Conservation (phyloP, 2,888 invertebrate genomes). For the Thumatha senex region DNA sequence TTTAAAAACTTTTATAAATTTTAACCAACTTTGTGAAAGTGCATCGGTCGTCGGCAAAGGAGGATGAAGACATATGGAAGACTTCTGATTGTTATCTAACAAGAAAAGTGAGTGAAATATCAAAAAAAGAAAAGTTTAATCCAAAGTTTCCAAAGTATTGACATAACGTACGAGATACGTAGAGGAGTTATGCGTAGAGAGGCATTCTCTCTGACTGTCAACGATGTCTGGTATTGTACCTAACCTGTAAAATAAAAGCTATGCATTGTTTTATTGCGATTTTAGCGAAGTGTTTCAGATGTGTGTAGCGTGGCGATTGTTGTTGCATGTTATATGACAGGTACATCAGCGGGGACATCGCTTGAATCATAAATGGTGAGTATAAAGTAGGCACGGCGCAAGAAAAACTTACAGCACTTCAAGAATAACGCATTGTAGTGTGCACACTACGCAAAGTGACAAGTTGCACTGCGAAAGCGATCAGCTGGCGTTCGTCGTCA, state of each 20-base stretch:
- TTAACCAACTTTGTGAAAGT: slow-evolving; percentile 54
- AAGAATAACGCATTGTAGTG: not conserved
- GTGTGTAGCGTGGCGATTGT: slow-evolving; percentile 23
- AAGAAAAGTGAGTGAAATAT: not conserved
- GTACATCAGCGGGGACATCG: slow-evolving; percentile 13
- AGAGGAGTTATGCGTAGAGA: slow-evolving; percentile 8
- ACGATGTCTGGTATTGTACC: not conserved
- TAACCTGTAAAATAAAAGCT: slow-evolving; percentile 29
- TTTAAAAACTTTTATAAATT: slow-evolving; percentile 21
- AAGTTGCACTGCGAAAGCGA: not conserved
- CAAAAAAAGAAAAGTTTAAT: no score
- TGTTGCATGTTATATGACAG: slow-evolving; percentile 24
- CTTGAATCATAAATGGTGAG: slow-evolving; percentile 26
- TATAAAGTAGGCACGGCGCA: not conserved
- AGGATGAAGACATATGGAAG: not conserved
- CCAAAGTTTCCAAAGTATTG: not conserved
- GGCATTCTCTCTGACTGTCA: slow-evolving; percentile 4
- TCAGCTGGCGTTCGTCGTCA: not conserved
- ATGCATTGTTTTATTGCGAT: slow-evolving; percentile 29
- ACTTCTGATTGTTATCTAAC: not conserved
- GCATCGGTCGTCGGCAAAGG: slow-evolving; percentile 25
- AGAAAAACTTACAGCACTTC: no score
- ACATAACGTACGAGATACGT: not conserved
- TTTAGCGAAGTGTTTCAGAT: slow-evolving; percentile 24
- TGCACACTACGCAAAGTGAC: not conserved